Percentiles rank a stretch among this genome's conserved stretches.
phyloP scores from a whole-genome alignment of 2,888 invertebrate genomes.

The Hyles lineata region DNA sequence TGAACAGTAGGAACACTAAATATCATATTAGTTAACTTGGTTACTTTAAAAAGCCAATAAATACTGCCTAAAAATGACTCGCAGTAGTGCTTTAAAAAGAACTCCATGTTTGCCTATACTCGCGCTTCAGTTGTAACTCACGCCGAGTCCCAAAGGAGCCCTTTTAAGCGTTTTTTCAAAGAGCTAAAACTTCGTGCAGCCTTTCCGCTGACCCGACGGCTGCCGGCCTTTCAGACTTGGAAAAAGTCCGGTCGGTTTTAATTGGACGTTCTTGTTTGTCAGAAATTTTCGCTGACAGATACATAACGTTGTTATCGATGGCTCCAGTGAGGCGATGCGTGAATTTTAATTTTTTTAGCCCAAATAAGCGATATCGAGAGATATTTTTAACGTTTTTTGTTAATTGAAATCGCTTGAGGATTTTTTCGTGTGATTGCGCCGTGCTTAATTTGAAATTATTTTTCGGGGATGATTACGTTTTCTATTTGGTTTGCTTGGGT shows the following conservation, averaged over 20 bases:
- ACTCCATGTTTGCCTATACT: not conserved
- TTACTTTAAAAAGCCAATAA: not conserved
- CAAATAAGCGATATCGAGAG: conserved; percentile 18
- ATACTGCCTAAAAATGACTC: too few relatives aligned
- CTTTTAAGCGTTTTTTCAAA: conserved; percentile 62
- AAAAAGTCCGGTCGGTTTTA: conserved; percentile 59
- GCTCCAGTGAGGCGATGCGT: conserved; percentile 35
- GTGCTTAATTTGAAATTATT: conserved; percentile 20
- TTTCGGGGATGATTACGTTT: not conserved
- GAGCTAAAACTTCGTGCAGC: conserved; percentile 59
- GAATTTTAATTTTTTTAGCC: conserved; percentile 35
- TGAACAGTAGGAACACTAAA: too few relatives aligned
- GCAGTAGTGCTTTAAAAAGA: too few relatives aligned
- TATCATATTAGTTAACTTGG: too few relatives aligned
- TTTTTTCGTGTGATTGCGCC: conserved; percentile 17
- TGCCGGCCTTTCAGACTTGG: conserved; percentile 53
- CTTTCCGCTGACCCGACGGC: conserved; percentile 54
- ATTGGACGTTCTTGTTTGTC: conserved; percentile 70
- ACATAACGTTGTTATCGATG: conserved; percentile 37
- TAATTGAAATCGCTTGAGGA: conserved; percentile 9
- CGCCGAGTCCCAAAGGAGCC: conserved; percentile 54
- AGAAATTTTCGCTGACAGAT: conserved; percentile 63
- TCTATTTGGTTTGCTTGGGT: not conserved
- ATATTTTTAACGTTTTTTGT: conserved; percentile 16
- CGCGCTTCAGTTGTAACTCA: conserved; percentile 39